These are phyloP conservation scores for Plumapathes pennacea DNA, from an alignment of 92 coral and sea anemone species.

Conservation along the genomic window DNA sequence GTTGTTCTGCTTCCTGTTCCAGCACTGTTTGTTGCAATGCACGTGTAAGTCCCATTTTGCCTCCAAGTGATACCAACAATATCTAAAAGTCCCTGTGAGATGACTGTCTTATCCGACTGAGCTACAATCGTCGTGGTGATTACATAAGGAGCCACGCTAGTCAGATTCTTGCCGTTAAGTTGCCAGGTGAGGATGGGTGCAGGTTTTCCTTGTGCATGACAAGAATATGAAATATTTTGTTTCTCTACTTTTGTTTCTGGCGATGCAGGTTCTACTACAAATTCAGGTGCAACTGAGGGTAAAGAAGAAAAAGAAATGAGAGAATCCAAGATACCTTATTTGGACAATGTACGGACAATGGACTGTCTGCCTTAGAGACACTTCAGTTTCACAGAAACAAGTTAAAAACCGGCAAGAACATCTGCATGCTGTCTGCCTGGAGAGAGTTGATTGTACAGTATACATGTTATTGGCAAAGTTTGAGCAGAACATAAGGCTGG, in stretches of 20 bases:
- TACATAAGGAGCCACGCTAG: slow-evolving; percentile 29
- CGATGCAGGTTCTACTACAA: too few species aligned
- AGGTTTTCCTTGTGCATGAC: slow-evolving; percentile 73
- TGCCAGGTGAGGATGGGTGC: slow-evolving; percentile 59
- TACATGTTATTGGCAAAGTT: too few species aligned
- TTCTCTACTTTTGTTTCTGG: slow-evolving; percentile 46
- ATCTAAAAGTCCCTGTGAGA: slow-evolving; percentile 16
- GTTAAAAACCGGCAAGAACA: too few species aligned
- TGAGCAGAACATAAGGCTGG: too few species aligned
- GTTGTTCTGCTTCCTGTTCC: slow-evolving; percentile 37
- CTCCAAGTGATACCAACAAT: slow-evolving; percentile 38
- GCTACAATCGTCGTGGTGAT: not conserved
- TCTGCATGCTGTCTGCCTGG: too few species aligned
- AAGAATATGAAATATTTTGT: slow-evolving; percentile 55
- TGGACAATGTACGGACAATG: too few species aligned
- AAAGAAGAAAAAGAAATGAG: too few species aligned
- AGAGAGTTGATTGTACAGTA: too few species aligned
- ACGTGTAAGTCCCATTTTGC: slow-evolving; percentile 39
- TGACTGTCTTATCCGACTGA: not conserved
- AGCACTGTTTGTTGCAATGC: slow-evolving; percentile 56
- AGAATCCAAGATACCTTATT: too few species aligned
- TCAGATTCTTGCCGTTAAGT: slow-evolving; percentile 57
- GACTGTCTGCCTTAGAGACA: too few species aligned
- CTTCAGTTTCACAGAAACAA: too few species aligned
- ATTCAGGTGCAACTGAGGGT: too few species aligned